Conservation (phyloP, 1,140 invertebrate genomes). For the Cydia strobilella region DNA sequence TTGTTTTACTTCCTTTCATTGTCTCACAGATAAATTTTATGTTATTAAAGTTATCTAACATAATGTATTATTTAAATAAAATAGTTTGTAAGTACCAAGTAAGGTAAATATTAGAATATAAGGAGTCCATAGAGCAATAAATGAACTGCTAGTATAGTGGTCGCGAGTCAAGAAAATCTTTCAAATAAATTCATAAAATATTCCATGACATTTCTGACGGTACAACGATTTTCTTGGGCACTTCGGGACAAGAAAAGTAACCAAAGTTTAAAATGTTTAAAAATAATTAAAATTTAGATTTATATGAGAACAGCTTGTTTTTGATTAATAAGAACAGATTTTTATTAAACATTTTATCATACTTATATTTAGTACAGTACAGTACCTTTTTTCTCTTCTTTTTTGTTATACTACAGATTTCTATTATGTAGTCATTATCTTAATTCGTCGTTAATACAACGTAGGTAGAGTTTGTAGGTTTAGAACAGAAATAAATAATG, state of each 20-base stretch:
- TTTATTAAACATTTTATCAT: too few species aligned
- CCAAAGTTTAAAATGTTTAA: background rate
- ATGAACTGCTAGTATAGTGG: conserved; percentile 53
- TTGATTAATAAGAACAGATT: too few species aligned
- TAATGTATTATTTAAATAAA: background rate
- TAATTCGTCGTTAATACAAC: too few species aligned
- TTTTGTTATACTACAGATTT: too few species aligned
- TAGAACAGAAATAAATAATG: too few species aligned
- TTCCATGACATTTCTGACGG: conserved; percentile 77
- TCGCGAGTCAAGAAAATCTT: conserved; percentile 64
- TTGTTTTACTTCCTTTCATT: too few species aligned
- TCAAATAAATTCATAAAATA: conserved; percentile 78
- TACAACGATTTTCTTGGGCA: conserved; percentile 64
- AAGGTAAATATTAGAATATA: background rate
- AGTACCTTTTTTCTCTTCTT: too few species aligned
- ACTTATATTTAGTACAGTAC: too few species aligned
- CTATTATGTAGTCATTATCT: too few species aligned
- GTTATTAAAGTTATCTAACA: too few species aligned
- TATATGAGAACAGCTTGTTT: background rate
- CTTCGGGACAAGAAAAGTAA: conserved; percentile 45
- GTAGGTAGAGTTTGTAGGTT: too few species aligned
- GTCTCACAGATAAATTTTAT: too few species aligned
- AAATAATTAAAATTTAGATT: background rate
- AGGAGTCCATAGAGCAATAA: conserved; percentile 11
- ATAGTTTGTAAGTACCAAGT: background rate